Conservation (phyloP, 2,888 invertebrate genomes). For the Adelognathus sp. region DNA sequence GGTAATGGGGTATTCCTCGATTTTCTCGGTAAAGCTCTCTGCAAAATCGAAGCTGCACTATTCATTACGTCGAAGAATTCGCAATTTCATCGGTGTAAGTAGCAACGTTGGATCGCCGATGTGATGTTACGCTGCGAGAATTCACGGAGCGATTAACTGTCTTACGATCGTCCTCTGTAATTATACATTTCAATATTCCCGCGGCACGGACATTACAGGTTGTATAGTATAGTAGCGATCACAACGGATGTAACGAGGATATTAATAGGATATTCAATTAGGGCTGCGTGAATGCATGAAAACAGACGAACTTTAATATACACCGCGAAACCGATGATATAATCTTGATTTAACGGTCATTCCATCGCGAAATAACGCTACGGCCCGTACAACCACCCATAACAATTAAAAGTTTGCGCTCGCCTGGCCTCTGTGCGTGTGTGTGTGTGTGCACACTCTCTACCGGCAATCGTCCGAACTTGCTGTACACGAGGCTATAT, state of each 20-base stretch:
- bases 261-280: conserved; percentile 53
- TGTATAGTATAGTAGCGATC: not conserved
- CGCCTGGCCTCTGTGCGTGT: conserved; percentile 10
- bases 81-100: not conserved
- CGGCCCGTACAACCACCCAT: conserved; percentile 65
- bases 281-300: conserved; percentile 22
- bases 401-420: conserved; percentile 76
- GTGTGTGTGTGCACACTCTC: too few species aligned
- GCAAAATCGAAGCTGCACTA: not conserved
- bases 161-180: not conserved
- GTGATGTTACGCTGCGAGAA: not conserved
- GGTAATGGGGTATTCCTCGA: not conserved
- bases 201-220: too few species aligned
- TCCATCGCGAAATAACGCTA: conserved; percentile 54
- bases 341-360: conserved; percentile 66
- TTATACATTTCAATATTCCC: conserved; percentile 18
- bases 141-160: not conserved
- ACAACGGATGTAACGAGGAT: conserved; percentile 2
- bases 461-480: not conserved
- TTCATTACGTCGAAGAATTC: not conserved
- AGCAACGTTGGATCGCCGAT: too few species aligned
- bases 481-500: conserved; percentile 2
- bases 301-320: conserved; percentile 44
- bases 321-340: conserved; percentile 48
- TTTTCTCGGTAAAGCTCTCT: not conserved